Conservation (phyloP, 2,113 vertebrate genomes). For the Pleuronectes platessa region DNA sequence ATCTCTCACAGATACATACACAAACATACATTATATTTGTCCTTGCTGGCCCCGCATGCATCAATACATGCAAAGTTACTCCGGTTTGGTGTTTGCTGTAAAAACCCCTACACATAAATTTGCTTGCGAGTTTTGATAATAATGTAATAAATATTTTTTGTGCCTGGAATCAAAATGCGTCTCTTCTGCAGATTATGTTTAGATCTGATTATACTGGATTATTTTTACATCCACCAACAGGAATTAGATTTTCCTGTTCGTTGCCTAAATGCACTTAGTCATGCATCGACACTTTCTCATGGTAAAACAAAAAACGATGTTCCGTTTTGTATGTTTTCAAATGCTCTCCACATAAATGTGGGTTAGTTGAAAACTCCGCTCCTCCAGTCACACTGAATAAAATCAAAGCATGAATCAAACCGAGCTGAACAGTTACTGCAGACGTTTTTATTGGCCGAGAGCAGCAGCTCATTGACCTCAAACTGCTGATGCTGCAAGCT, state of each 20-base stretch:
- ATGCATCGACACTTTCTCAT: neutral
- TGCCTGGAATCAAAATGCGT: conserved; percentile 28
- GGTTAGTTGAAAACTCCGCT: conserved; percentile 9
- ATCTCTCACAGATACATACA: conserved; percentile 37
- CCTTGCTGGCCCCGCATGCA: conserved; percentile 3
- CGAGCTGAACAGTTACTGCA: neutral
- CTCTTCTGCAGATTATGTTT: conserved; percentile 18
- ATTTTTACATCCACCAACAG: conserved; percentile 29
- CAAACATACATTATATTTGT: conserved; percentile 13
- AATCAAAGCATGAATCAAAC: conserved; percentile 26
- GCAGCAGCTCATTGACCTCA: conserved; percentile 27
- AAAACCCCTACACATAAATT: conserved; percentile 32
- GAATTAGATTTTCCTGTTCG: conserved; percentile 20
- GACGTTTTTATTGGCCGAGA: neutral
- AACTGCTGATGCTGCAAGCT: conserved; percentile 28
- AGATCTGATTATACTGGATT: conserved; percentile 39
- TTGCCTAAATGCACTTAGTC: neutral
- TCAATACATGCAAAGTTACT: neutral
- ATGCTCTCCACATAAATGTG: conserved; percentile 25
- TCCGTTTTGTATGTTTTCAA: conserved; percentile 34
- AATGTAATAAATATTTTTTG: neutral
- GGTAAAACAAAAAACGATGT: conserved; percentile 22
- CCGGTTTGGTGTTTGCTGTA: conserved; percentile 25
- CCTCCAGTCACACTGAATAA: conserved; percentile 25
- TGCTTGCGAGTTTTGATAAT: conserved; percentile 15